Evolutionary conservation across 2,797 vertebrate genomes (phyloP), one percentile per base, ranked within the genome.

Genomic region (Petrocephalus schoutedeni): DNA sequence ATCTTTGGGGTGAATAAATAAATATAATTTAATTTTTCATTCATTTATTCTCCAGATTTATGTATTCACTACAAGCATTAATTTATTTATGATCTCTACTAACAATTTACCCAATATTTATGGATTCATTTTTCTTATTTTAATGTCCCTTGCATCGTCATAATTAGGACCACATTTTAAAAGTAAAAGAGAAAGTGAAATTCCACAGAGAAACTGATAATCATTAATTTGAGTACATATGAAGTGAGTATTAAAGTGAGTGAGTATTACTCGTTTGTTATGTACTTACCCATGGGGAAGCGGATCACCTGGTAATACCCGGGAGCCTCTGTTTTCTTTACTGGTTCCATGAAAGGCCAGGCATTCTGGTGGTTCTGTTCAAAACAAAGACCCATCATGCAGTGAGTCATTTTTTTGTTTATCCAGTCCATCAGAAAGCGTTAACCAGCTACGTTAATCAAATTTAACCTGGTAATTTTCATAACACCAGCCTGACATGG

Each of bases 271-370:
- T 23, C 9, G 56, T 89, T 86, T 86, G 88, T 87, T 89, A 19
- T 87, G 91, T 91, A 93, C 94, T 87, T 97, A 99, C 98, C 98
- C 98, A 99, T 99, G 88, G 98, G 98, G 93, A 99, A 99, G 93
- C 98, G 97, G 92, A 99, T 99, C 91, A 99, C 98, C 96, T 99
- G 97, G 96, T 99, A 99, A 94, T 99, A 99, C 92, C 98, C 98
- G 19, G 98, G 98, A 74, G 98, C 98, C 92, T 99, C 98, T 21
- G 97, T 98, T 94, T 98, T 99, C 96, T 99, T 99, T 93, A 99
- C 98, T 0, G 98, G 98, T 94, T 99, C 98, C 98, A 99, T 99
- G 94, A 99, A 99, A 90, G 98, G 98, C 98, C 98, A 99, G 91
- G 98, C 98, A 87, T 98, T 99, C 94, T 97, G 98, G 93, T 99